Percentiles rank a stretch among this genome's conserved stretches.
phyloP scores from a whole-genome alignment of 2,113 vertebrate genomes.

The Platichthys stellatus region DNA sequence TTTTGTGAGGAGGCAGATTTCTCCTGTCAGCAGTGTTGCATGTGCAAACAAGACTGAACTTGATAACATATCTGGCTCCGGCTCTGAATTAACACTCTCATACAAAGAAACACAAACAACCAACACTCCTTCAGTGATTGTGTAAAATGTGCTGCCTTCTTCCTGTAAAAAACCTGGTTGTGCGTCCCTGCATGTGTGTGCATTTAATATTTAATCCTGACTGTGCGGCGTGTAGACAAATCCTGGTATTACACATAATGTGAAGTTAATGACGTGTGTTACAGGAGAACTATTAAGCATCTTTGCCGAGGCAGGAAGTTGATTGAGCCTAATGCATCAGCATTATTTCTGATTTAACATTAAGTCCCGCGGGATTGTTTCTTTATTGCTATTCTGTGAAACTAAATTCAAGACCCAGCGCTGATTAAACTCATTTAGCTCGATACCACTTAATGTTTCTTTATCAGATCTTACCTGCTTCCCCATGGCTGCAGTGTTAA shows the following conservation, averaged over 20 bases:
- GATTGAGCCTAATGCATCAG: constrained; percentile 7
- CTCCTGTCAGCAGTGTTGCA: constrained; percentile 45
- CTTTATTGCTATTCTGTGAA: constrained; percentile 5
- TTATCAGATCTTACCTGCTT: constrained; percentile 76
- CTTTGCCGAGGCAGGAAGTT: background rate
- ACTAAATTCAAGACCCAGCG: constrained; percentile 8
- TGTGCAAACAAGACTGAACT: constrained; percentile 48
- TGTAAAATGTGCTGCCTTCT: background rate
- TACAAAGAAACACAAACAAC: constrained; percentile 6
- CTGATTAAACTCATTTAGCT: constrained; percentile 30
- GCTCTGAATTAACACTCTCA: constrained; percentile 3
- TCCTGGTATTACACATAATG: background rate
- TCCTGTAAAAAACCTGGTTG: background rate
- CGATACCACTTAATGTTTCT: constrained; percentile 21
- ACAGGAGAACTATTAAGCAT: background rate
- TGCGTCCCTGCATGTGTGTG: constrained; percentile 11
- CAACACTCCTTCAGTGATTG: background rate
- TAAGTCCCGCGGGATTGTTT: constrained; percentile 4
- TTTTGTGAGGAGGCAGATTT: constrained; percentile 39
- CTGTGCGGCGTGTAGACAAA: constrained; percentile 1
- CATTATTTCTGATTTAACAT: background rate
- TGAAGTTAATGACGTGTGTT: background rate
- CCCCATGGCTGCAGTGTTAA: constrained; percentile 68
- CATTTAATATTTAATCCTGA: background rate
- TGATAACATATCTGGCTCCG: constrained; percentile 24